phyloP scores from a whole-genome alignment of 2,113 vertebrate genomes.

The Mionectes macconnelli region DNA sequence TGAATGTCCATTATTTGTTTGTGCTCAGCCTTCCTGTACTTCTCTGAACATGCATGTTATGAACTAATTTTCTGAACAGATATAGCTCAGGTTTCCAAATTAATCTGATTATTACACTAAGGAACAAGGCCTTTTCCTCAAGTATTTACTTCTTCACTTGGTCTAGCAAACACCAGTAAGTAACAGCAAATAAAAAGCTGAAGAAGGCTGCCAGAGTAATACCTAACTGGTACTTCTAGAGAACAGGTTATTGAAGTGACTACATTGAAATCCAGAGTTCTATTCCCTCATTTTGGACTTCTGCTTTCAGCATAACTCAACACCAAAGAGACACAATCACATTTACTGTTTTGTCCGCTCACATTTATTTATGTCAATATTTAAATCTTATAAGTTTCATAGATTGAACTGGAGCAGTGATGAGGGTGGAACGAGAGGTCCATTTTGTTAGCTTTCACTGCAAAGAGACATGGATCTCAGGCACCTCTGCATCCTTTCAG shows the following conservation, averaged over 20 bases:
- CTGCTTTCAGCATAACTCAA: not conserved
- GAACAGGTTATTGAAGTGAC: not conserved
- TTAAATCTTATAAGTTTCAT: slow-evolving; percentile 8
- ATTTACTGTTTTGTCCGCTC: not conserved
- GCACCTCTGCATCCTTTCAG: slow-evolving; percentile 24
- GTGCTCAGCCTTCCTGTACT: not conserved
- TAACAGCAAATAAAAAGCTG: not conserved
- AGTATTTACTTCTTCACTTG: not conserved
- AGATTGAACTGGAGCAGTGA: not conserved
- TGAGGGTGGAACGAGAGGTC: not conserved
- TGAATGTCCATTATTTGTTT: not conserved
- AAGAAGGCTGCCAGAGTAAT: not conserved
- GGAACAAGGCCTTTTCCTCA: not conserved
- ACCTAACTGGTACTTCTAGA: not conserved
- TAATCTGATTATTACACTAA: not conserved
- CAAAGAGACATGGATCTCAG: slow-evolving; percentile 21
- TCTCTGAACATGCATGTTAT: not conserved
- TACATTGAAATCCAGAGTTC: not conserved
- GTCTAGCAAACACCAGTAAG: not conserved
- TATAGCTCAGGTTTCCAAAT: not conserved
- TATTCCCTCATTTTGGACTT: not conserved
- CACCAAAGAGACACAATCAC: not conserved
- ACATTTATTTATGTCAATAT: not conserved
- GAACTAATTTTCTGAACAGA: not conserved
- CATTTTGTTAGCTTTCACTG: slow-evolving; percentile 18